These are phyloP conservation scores for Recurvirostra avosetta DNA, from an alignment of 2,113 vertebrate species.

Conservation along the genomic window DNA sequence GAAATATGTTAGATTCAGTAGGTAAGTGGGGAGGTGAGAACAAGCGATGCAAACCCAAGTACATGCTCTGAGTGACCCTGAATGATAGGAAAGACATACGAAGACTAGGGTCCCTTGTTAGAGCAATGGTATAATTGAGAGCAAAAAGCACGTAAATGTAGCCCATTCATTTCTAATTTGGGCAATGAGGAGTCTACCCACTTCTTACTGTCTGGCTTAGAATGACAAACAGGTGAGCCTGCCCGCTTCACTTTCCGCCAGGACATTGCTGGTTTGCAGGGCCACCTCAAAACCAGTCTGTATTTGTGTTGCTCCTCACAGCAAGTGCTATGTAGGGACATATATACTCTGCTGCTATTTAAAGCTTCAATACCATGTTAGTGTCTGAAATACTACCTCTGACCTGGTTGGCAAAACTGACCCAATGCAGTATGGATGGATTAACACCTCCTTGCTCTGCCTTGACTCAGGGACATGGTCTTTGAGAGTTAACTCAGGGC, in stretches of 20 bases:
- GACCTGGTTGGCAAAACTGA: conserved; percentile 9
- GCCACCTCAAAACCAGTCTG: background rate
- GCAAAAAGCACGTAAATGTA: background rate
- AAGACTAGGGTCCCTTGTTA: background rate
- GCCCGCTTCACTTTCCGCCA: background rate
- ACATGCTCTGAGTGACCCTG: background rate
- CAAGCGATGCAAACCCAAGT: background rate
- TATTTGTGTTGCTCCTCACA: background rate
- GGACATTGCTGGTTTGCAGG: background rate
- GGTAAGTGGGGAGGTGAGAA: background rate
- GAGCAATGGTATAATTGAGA: background rate
- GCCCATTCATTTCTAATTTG: conserved; percentile 15
- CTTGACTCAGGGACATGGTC: background rate
- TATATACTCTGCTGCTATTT: conserved; percentile 23
- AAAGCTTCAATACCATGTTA: background rate
- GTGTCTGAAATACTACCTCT: conserved; percentile 3
- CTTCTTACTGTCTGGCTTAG: background rate
- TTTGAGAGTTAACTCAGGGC: background rate
- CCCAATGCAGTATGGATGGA: background rate
- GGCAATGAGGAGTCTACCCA: background rate
- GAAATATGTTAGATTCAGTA: background rate
- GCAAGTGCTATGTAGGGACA: conserved; percentile 17
- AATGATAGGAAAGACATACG: background rate
- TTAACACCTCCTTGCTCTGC: background rate
- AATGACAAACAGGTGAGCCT: background rate